Percentiles rank a stretch among this genome's conserved stretches.
These are phyloP conservation scores for Gnathochromis pfefferi DNA, from an alignment of 2,113 vertebrate species.

Conservation along the genomic window DNA sequence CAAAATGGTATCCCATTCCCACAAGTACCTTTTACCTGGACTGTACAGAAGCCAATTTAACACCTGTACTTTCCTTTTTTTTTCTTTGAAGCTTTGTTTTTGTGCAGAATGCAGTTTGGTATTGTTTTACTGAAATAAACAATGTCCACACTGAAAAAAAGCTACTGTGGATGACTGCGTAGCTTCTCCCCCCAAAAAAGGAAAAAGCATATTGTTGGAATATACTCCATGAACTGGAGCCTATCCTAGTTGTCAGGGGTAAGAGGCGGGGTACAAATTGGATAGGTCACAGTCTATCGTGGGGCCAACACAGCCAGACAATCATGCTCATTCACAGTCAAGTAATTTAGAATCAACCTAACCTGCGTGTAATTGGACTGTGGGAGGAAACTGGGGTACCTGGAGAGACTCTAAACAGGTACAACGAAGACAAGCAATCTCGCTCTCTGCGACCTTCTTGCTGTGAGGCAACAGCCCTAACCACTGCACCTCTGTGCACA, in stretches of 20 bases:
- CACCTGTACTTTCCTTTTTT: background rate
- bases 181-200: background rate
- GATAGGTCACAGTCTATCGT: background rate
- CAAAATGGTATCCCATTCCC: background rate
- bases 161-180: background rate
- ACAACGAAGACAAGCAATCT: background rate
- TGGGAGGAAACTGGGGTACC: background rate
- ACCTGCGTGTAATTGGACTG: background rate
- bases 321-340: background rate
- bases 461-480: background rate
- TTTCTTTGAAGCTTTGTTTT: background rate
- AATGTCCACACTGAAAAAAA: background rate
- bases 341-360: background rate
- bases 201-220: background rate
- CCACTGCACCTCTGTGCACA: background rate
- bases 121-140: background rate
- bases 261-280: background rate
- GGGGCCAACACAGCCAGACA: background rate
- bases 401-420: background rate
- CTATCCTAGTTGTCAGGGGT: background rate
- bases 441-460: background rate
- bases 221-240: background rate
- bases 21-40: background rate
- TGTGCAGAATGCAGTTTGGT: background rate
- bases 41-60: background rate